These are phyloP conservation scores for Samia ricini DNA, from an alignment of 1,140 invertebrate genomes.

Conservation along the genomic window DNA sequence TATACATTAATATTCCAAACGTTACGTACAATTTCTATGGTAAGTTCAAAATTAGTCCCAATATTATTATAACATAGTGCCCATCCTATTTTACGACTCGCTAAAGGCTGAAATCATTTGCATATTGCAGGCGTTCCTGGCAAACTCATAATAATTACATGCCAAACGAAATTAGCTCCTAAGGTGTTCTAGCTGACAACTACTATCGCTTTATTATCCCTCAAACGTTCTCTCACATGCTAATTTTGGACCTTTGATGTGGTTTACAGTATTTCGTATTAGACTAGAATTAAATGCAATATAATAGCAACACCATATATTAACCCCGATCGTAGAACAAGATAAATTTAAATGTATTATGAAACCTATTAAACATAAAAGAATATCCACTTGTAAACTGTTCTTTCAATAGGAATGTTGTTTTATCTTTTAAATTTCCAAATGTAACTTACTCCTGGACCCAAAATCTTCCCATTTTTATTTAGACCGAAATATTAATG, in stretches of 20 bases:
- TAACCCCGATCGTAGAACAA: background rate
- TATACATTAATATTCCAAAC: background rate
- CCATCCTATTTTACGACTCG: conserved; percentile 27
- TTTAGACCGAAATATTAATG: no score
- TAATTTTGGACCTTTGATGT: conserved; percentile 67
- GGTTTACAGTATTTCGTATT: conserved; percentile 50
- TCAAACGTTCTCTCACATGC: conserved; percentile 62
- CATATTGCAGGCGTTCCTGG: conserved; percentile 54
- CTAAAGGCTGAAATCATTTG: conserved; percentile 71
- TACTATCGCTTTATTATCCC: conserved; percentile 64
- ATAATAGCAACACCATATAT: conserved; percentile 5
- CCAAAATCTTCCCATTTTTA: no score
- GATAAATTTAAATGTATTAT: background rate
- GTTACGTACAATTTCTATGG: background rate
- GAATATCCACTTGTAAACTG: background rate
- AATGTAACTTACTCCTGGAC: no score
- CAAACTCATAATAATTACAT: conserved; percentile 63
- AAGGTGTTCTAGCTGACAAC: conserved; percentile 61
- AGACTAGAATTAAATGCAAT: conserved; percentile 29
- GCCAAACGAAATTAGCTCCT: conserved; percentile 70
- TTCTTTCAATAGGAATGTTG: background rate
- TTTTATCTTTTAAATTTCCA: no score
- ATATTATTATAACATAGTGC: conserved; percentile 52
- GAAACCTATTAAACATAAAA: background rate
- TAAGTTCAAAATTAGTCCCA: background rate